These are phyloP conservation scores for Carettochelys insculpta DNA, from an alignment of 2,113 vertebrate genomes.

Conservation along the genomic window DNA sequence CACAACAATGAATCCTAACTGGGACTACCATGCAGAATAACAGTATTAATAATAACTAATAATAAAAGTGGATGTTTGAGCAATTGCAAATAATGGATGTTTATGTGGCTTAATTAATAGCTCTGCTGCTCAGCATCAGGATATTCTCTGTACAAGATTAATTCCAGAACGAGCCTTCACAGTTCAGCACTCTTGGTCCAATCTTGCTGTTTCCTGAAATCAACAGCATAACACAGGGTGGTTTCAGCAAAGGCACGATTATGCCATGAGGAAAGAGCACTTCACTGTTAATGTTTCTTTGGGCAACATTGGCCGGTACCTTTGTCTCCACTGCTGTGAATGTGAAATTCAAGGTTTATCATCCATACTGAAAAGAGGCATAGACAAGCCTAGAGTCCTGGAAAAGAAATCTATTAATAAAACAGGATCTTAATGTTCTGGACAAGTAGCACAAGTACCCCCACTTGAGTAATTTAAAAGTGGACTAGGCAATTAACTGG, in stretches of 20 bases:
- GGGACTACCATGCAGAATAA: slow-evolving; percentile 13
- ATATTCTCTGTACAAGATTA: slow-evolving; percentile 14
- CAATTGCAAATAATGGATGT: background rate
- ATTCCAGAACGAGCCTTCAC: background rate
- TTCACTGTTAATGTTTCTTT: slow-evolving; percentile 56
- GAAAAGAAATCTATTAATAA: slow-evolving; percentile 5
- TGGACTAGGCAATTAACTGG: background rate
- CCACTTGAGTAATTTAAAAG: slow-evolving; percentile 38
- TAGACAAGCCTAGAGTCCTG: slow-evolving; percentile 43
- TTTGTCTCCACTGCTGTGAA: background rate
- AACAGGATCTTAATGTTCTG: slow-evolving; percentile 50
- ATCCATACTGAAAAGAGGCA: background rate
- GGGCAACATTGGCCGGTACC: slow-evolving; percentile 1
- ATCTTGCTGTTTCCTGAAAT: background rate
- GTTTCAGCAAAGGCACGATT: slow-evolving; percentile 39
- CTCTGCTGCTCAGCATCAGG: background rate
- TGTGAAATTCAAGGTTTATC: background rate
- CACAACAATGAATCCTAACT: slow-evolving; percentile 10
- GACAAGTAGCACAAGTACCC: background rate
- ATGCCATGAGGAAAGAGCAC: slow-evolving; percentile 50
- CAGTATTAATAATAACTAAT: background rate
- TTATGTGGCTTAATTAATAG: slow-evolving; percentile 10
- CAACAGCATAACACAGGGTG: slow-evolving; percentile 36
- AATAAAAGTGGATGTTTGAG: slow-evolving; percentile 42
- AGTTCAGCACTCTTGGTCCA: background rate